Evolutionary conservation across 2,797 vertebrate genomes (phyloP), one percentile per base, ranked within the genome.

Genomic region (Vultur gryphus): DNA sequence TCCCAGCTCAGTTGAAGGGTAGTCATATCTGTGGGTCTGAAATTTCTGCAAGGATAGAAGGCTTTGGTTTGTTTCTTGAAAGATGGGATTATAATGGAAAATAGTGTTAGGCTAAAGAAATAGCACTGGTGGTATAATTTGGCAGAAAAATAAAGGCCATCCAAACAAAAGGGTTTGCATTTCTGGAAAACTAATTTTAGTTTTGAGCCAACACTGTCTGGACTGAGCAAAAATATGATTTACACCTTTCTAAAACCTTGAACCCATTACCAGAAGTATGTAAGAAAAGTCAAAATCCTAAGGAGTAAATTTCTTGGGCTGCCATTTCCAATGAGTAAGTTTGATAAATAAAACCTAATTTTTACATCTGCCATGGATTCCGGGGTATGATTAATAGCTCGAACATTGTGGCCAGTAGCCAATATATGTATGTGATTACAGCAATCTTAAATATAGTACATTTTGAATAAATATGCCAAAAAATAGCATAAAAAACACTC

Each of bases 181-280:
- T 97, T 95, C 91, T 64, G 79, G 94, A 96, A 97, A 96, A 97
- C 92, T 37, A 89, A 86, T 93, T 92, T 92, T 84, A 82, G 11
- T 91, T 95, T 93, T 95, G 44, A 90, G 93, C 95, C 97, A 97
- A 58, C 46, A 44, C 46, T 79, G 43, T 89, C 95, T 97, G 94
- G 73, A 93, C 75, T 37, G 80, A 97, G 25, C 16, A 80, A 90
- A 89, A 93, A 80, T 59, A 95, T 94, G 87, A 98, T 97, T 98
- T 98, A 97, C 87, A 98, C 82, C 90, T 97, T 97, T 94, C 71
- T 96, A 87, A 96, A 94, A 83, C 90, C 93, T 73, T 97, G 82
- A 87, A 69, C 77, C 54, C 73, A 67, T 69, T 95, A 93, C 95
- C 95, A 97, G 69, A 67, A 95, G 15, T 54, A 87, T 94, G 92